These are phyloP conservation scores for Cassiopea xamachana DNA, from an alignment of 30 jellyfish, hydroid and myxozoan genomes.

Conservation along the genomic window DNA sequence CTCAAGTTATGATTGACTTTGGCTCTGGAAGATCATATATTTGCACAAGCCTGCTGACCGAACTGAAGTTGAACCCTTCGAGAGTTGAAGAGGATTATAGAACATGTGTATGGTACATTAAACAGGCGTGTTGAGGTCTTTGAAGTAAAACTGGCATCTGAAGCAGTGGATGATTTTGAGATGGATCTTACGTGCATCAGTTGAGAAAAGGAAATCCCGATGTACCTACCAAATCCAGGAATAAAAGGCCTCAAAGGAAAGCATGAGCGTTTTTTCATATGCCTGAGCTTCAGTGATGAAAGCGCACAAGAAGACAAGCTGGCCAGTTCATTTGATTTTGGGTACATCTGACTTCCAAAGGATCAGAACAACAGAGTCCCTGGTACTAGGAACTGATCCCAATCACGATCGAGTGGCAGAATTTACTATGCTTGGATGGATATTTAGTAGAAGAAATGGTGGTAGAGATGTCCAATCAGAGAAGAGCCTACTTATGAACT, in stretches of 20 bases:
- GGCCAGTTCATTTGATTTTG: slow-evolving; percentile 61
- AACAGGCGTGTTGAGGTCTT: slow-evolving; percentile 31
- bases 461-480: slow-evolving; percentile 22
- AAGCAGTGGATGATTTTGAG: slow-evolving; percentile 23
- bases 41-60: slow-evolving; percentile 49
- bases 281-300: slow-evolving; percentile 47
- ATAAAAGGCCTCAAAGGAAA: slow-evolving; percentile 30
- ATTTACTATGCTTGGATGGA: slow-evolving; percentile 78
- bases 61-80: slow-evolving; percentile 37
- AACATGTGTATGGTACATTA: slow-evolving; percentile 68
- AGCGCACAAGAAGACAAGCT: slow-evolving; percentile 43
- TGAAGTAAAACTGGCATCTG: slow-evolving; percentile 21
- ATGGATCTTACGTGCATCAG: slow-evolving; percentile 20
- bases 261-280: slow-evolving; percentile 6
- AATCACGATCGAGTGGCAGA: slow-evolving; percentile 76
- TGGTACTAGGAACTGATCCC: slow-evolving; percentile 65
- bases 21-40: slow-evolving; percentile 59
- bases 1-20: slow-evolving; percentile 41
- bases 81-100: slow-evolving; percentile 35
- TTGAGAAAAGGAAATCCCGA: too few species aligned
- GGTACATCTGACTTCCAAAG: slow-evolving; percentile 68
- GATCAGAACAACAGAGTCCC: slow-evolving; percentile 64
- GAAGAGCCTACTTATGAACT: slow-evolving; percentile 8
- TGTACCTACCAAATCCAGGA: slow-evolving; percentile 40
- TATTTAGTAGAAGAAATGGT: slow-evolving; percentile 50